Evolutionary conservation across 2,113 vertebrate genomes (phyloP), one percentile per base, ranked within the genome.

Genomic region (Zosterops japonicus): DNA sequence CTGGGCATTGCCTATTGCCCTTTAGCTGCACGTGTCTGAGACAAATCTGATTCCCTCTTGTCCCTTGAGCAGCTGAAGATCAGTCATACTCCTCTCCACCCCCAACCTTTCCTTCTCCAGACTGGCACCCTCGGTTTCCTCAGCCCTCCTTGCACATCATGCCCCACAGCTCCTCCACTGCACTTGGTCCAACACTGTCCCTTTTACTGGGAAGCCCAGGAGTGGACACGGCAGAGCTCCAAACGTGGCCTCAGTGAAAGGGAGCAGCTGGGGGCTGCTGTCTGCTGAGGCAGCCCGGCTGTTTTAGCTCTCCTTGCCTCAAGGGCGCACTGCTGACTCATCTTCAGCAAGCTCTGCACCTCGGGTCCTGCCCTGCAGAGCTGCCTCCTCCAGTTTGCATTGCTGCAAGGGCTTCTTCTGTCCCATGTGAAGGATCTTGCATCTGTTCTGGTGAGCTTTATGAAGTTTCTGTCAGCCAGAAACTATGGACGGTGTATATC

Each of bases 261-360:
- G 29, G 68, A 75, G 3, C 17, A 64, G 74, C 27, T 63, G 35
- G 1, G 65, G 75, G 18, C 67, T 42, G 53, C 49, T 80, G 27
- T 68, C 49, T 69, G 64, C n/a, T 36, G 7, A 6, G 6, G 29
- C 46, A 74, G 64, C 76, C 80, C 20, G 64, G 27, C 3, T 93
- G 95, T 93, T 60, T 94, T 75, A 94, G 68, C 94, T 91, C 28
- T 28, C 69, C 0, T 9, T 92, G 65, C 96, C 96, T 96, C 83
- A 89, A 97, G 96, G 94, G 95, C 17, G 93, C 96, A 96, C 91
- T 96, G 94, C 92, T 86, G 70, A 46, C 76, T 80, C 85, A 29
- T 24, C 70, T 39, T 69, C 82, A 57, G 68, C 74, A 6, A 4
- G n/a, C 24, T 13, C 28, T 35, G 3, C 23, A 21, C 33, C 46